Evolutionary conservation across 2,797 vertebrate genomes (phyloP).

Genomic region (Notamacropus eugenii): DNA sequence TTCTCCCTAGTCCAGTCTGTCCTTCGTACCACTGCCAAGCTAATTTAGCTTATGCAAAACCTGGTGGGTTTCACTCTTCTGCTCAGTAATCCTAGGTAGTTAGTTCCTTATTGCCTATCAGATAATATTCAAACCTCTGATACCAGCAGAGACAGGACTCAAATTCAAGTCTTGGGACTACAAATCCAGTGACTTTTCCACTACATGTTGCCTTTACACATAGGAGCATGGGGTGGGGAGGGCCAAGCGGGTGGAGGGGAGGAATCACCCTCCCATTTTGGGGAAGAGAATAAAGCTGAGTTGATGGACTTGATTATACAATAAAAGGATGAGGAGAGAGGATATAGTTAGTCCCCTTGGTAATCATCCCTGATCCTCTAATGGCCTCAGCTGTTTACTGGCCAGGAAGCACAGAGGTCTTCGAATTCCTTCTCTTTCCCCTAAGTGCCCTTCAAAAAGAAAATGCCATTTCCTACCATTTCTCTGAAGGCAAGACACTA

Average conservation of each 20-base stretch:
- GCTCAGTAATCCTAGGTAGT: neutral
- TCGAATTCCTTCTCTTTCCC: neutral
- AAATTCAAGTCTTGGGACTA: neutral
- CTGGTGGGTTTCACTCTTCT: neutral
- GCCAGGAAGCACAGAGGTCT: neutral
- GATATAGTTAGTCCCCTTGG: neutral
- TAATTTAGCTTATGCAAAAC: neutral
- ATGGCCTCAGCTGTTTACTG: neutral
- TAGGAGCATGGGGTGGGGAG: neutral
- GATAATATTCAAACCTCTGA: neutral
- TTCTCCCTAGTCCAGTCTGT: neutral
- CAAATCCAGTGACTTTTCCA: neutral
- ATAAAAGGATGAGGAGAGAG: neutral
- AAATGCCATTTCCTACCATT: neutral
- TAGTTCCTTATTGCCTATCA: neutral
- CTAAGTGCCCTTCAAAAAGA: neutral
- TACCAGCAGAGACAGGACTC: neutral
- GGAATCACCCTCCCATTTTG: neutral
- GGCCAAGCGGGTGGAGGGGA: neutral
- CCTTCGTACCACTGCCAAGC: neutral
- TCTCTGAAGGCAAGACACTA: neutral
- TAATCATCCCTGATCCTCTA: neutral
- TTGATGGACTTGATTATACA: neutral
- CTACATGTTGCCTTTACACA: neutral
- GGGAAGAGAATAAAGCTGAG: neutral